Conservation (phyloP, 2,113 vertebrate species). For the Sceloporus tristichus region DNA sequence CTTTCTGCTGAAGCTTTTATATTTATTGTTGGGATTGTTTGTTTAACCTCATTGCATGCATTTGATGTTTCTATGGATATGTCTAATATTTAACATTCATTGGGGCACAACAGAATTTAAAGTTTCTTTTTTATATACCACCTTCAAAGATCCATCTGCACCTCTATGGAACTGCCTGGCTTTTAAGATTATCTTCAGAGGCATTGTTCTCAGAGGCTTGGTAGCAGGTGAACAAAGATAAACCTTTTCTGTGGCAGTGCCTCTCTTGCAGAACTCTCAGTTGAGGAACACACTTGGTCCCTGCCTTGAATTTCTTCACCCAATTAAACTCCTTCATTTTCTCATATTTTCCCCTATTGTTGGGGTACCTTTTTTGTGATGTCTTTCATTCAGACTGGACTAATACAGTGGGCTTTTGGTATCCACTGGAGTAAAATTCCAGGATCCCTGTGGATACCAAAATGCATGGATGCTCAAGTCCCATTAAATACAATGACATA, state of each 20-base stretch:
- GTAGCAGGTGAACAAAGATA: background rate
- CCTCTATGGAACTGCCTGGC: background rate
- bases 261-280: background rate
- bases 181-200: background rate
- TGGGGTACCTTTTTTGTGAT: too few relatives aligned
- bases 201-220: background rate
- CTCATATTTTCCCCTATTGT: too few relatives aligned
- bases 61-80: constrained; percentile 1
- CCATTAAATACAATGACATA: too few relatives aligned
- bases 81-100: background rate
- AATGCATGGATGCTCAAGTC: too few relatives aligned
- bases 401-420: too few relatives aligned
- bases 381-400: too few relatives aligned
- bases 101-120: background rate
- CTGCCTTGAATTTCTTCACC: background rate
- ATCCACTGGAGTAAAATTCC: too few relatives aligned
- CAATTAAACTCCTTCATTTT: too few relatives aligned
- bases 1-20: background rate
- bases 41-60: constrained; percentile 11
- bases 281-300: background rate
- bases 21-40: background rate
- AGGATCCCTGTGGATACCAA: too few relatives aligned
- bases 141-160: background rate
- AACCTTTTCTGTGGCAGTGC: background rate
- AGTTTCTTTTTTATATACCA: constrained; percentile 6